Percentiles rank a stretch among this genome's conserved stretches.
phyloP scores from a whole-genome alignment of 1,140 invertebrate genomes.

The Euglossa dilemma region DNA sequence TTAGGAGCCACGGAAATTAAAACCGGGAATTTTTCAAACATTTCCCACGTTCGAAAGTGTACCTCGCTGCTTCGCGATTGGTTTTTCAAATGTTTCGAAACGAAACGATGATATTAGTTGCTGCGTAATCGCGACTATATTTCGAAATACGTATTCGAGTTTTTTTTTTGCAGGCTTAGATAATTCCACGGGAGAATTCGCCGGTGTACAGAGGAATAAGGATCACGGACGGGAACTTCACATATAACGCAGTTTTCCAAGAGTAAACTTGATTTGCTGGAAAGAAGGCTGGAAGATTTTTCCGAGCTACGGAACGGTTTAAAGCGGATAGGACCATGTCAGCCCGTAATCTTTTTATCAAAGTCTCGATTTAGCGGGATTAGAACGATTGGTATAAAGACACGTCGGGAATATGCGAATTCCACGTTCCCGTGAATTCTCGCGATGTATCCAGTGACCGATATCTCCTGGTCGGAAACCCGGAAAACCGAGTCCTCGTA shows the following conservation, averaged over 20 bases:
- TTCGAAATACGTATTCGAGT: too few species aligned
- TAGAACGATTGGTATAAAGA: not conserved
- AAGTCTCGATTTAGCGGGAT: not conserved
- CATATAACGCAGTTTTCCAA: not conserved
- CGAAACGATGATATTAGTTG: not conserved
- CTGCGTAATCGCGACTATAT: too few species aligned
- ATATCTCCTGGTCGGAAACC: not conserved
- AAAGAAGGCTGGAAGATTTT: constrained; percentile 12
- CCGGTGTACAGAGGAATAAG: not conserved
- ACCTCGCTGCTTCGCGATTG: not conserved
- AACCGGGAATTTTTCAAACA: constrained; percentile 10
- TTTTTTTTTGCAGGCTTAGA: too few species aligned
- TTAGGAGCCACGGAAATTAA: constrained; percentile 11
- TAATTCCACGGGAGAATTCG: not conserved
- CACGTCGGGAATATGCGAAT: not conserved
- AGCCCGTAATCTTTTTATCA: not conserved
- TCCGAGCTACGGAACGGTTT: constrained; percentile 22
- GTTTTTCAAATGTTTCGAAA: not conserved
- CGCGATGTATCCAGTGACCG: not conserved
- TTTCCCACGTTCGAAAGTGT: not conserved
- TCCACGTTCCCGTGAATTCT: not conserved
- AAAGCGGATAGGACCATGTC: constrained; percentile 52
- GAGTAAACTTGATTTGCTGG: constrained; percentile 2
- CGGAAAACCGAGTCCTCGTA: not conserved
- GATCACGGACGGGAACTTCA: not conserved